A percentile compares a stretch with the other conserved stretches of the same genome.
Evolutionary conservation across 2,888 invertebrate genomes (phyloP).

Genomic region (Athrips mouffetella): DNA sequence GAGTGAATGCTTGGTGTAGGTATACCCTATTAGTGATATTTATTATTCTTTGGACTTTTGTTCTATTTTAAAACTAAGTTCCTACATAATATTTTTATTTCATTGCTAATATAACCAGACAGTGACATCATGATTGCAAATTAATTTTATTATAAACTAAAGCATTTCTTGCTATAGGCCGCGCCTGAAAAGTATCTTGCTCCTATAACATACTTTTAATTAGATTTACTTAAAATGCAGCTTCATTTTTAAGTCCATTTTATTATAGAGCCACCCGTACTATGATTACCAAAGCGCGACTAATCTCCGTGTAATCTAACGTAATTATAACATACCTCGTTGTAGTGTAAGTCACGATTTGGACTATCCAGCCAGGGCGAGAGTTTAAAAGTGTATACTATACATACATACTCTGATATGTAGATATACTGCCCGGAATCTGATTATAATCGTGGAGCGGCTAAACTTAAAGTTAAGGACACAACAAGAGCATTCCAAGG

Average conservation of each 20-base stretch:
- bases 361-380: constrained; percentile 49
- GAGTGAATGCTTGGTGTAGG: no score
- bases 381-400: constrained; percentile 50
- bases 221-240: background rate
- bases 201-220: background rate
- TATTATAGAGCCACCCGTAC: constrained; percentile 18
- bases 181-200: no score
- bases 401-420: constrained; percentile 29
- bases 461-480: constrained; percentile 35
- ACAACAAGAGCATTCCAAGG: constrained; percentile 31
- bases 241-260: constrained; percentile 1
- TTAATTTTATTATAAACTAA: no score
- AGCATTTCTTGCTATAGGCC: no score
- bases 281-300: constrained; percentile 57
- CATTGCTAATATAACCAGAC: no score
- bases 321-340: constrained; percentile 70
- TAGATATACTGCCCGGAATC: constrained; percentile 41
- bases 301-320: constrained; percentile 62
- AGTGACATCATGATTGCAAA: no score
- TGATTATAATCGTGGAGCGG: constrained; percentile 61
- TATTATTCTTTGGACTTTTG: no score
- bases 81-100: no score
- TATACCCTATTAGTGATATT: no score
- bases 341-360: constrained; percentile 72
- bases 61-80: no score